Base-by-base conservation (phyloP, 2,888 invertebrate species). In the Aleiodes alternator region DNA sequence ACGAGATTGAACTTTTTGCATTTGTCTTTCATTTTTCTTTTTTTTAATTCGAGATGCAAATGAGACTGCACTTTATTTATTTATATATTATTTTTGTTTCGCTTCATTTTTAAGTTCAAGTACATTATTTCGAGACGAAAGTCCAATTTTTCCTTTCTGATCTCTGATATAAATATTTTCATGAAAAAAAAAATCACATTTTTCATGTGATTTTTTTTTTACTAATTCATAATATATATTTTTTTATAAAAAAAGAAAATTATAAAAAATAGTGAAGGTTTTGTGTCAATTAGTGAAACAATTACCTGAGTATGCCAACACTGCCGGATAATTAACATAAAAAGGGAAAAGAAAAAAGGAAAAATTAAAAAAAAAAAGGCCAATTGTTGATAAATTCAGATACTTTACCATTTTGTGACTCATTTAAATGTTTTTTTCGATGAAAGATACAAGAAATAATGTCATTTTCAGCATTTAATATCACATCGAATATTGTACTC, bases 41-140 rank as follows among this genome's bases (percentile, higher is more conserved):
- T 48, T n/a, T 55, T 16, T 9, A 64, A 64, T 64, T 48, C 64
- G 23, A 70, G 56, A 64, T 75, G 70, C 55, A 64, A 43, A 70
- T 75, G 55, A 75, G 75, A 75, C 74, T 69, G 74, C 61, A 61
- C 75, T 70, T 55, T 71, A 72, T 72, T 66, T 72, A 66, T 75
- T 75, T 56, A 16, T 14, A 29, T 31, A 14, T 68, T 23, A 73
- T 73, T 34, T 16, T 56, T 64, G n/a, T 23, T 70, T 75, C 38
- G 29, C 16, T 70, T 64, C 55, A 56, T 57, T 59, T 76, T 72
- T 55, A 29, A 69, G 61, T 56, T 48, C 23, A 1, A 72, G 71
- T 75, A 57, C 14, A 43, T 31, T 68, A 14, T 31, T 43, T 53
- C 6, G 29, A 16, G 51, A 57, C 38, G 7, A 72, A 4, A 69